Conservation (phyloP, 2,113 vertebrate genomes). For the Condylura cristata region DNA sequence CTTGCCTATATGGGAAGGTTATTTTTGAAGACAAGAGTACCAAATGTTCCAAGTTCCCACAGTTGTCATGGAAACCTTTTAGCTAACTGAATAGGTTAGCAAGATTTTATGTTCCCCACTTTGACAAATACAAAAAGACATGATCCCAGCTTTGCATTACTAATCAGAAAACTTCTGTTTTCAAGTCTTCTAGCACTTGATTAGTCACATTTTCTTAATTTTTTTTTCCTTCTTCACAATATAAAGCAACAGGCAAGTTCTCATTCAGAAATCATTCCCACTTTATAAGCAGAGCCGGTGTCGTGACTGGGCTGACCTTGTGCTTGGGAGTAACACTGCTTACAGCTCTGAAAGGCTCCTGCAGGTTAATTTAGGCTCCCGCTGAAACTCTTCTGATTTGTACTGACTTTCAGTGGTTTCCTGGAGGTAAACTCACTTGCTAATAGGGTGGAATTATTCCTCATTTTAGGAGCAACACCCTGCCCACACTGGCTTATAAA, state of each 20-base stretch:
- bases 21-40: conserved; percentile 81
- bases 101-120: conserved; percentile 76
- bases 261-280: conserved; percentile 65
- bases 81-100: conserved; percentile 77
- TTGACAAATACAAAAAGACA: conserved; percentile 73
- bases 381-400: conserved; percentile 76
- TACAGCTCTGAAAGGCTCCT: conserved; percentile 66
- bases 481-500: conserved; percentile 51
- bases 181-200: conserved; percentile 64
- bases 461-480: conserved; percentile 74
- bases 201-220: conserved; percentile 73
- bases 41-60: conserved; percentile 66
- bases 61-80: conserved; percentile 78
- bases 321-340: conserved; percentile 59
- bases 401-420: conserved; percentile 73
- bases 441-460: conserved; percentile 78
- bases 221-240: not conserved
- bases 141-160: conserved; percentile 76
- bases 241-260: conserved; percentile 74
- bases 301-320: conserved; percentile 67
- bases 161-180: conserved; percentile 73
- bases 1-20: conserved; percentile 65
- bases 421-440: conserved; percentile 78
- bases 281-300: conserved; percentile 63
- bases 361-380: conserved; percentile 79